Evolutionary conservation across 2,797 vertebrate species (phyloP).

Genomic region (Siniperca obscura): DNA sequence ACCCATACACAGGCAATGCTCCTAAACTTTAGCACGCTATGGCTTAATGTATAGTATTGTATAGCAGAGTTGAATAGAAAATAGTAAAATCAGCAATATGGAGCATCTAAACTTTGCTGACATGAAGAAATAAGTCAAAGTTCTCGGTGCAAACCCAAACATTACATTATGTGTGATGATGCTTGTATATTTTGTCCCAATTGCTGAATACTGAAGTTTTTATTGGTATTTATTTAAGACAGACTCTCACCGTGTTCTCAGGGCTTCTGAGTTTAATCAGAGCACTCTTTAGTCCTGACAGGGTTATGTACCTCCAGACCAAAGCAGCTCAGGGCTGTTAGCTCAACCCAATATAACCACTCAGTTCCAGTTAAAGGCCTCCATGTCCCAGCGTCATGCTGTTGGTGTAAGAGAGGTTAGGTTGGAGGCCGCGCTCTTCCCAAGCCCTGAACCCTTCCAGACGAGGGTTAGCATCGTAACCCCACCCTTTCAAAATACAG

Average conservation of each 20-base stretch:
- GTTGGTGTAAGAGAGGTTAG: constrained; percentile 42
- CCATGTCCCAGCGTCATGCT: neutral
- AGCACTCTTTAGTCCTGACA: neutral
- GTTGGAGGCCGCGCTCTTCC: constrained; percentile 18
- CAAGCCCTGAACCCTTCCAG: constrained; percentile 28
- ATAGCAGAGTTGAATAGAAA: neutral
- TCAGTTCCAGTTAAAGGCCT: constrained; percentile 34
- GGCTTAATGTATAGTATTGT: neutral
- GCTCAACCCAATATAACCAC: constrained; percentile 29
- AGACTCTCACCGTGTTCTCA: neutral
- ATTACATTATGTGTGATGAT: neutral
- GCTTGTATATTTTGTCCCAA: neutral
- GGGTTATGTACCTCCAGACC: constrained; percentile 27
- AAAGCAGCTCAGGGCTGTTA: neutral
- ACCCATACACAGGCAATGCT: neutral
- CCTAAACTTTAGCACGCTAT: neutral
- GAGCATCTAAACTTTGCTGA: neutral
- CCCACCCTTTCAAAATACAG: constrained; percentile 31
- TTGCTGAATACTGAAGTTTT: neutral
- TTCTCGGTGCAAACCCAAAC: neutral
- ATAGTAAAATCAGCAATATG: neutral
- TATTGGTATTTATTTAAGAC: neutral
- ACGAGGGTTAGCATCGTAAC: constrained; percentile 24
- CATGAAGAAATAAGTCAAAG: neutral
- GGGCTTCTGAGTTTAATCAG: neutral